Evolutionary conservation across 2,888 invertebrate species (phyloP).

Genomic region (Lochmaea crataegi): DNA sequence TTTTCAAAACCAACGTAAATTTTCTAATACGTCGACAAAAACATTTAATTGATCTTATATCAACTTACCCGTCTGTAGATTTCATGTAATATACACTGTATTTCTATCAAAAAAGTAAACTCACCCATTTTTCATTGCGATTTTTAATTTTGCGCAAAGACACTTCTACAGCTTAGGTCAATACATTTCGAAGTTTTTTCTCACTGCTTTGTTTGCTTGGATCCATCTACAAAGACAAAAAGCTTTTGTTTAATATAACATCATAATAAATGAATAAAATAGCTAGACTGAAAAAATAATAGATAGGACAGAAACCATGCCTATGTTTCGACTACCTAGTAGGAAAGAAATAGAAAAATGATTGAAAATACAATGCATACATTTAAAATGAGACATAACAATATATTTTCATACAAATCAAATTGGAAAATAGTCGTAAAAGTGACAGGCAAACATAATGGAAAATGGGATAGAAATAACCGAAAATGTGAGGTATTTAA

Average conservation of each 20-base stretch:
- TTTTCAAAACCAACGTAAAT: too few species aligned
- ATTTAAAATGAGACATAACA: background rate
- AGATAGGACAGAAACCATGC: background rate
- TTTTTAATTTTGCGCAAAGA: too few species aligned
- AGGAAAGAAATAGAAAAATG: background rate
- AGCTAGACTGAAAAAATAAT: background rate
- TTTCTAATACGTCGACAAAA: too few species aligned
- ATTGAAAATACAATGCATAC: background rate
- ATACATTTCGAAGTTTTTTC: too few species aligned
- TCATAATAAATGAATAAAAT: background rate
- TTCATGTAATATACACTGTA: too few species aligned
- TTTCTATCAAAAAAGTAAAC: too few species aligned
- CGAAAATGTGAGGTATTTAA: background rate
- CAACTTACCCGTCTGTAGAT: too few species aligned
- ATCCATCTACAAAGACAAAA: background rate
- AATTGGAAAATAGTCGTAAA: background rate
- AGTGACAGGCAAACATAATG: background rate
- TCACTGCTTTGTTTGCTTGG: background rate
- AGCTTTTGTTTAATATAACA: background rate
- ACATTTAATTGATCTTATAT: too few species aligned
- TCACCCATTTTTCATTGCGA: too few species aligned
- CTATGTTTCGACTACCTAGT: background rate
- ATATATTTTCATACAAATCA: slow-evolving; percentile 1
- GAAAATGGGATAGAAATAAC: background rate
- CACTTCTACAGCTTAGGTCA: too few species aligned